Base-by-base conservation (phyloP, 1,140 invertebrate genomes). In the Battus philenor region DNA sequence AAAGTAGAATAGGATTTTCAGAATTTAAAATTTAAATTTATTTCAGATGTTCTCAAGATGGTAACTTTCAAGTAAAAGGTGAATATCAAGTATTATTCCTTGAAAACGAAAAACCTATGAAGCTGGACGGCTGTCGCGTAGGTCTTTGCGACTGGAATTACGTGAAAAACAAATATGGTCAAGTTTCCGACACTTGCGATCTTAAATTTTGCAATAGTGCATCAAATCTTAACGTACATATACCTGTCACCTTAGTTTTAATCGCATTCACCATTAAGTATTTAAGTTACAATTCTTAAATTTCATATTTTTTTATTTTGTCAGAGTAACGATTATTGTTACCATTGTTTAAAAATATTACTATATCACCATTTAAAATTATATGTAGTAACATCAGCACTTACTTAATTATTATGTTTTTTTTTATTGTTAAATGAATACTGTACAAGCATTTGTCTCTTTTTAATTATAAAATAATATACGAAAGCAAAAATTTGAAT, bases 81-180 rank as follows among this genome's bases (percentile, higher is more conserved):
- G 67, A 74, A 38, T 84, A 90, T 58, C 89, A 89, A 70, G 89
- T 89, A 0, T 81, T 90, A 26, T 90, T 91, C 71, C 82, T 90
- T 43, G 74, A 90, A 17, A 91, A 91, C 59, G 89, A 91, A 66
- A 79, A 82, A 17, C 88, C 89, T 2, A 78, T 91, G n/a, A 71
- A 88, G 53, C 59, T 90, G 26, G 77, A 87, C 11, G 82, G 88
- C 20, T 91, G 90, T 59, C 81, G 84, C 0, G 89, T 90, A 0
- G 90, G 90, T 1, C 82, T 91, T 1, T 91, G 90, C 69, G 87
- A 88, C 39, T 91, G 89, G 89, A 73, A 72, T 0, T 48, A 65
- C n/a, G 56, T 87, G 6, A 77, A 81, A 38, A 64, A 44, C 2
- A 66, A 68, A 13, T 75, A 77, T 26, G 68, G 62, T 6, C 51